Conservation (phyloP, 1,140 invertebrate genomes). For the Ladona fulva region DNA sequence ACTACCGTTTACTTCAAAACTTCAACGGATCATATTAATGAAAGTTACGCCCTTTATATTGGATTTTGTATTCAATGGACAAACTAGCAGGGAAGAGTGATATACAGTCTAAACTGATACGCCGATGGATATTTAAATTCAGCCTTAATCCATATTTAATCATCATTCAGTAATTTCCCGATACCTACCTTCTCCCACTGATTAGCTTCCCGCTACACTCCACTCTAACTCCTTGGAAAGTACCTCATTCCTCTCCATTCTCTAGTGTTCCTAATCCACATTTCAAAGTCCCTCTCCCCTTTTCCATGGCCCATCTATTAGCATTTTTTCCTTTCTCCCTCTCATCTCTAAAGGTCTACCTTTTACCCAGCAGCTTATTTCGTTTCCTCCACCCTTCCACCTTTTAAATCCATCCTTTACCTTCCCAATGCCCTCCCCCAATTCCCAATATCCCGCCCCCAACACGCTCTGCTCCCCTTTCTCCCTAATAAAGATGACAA, state of each 20-base stretch:
- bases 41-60: too few relatives aligned
- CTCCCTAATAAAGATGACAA: conserved; percentile 6
- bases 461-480: background rate
- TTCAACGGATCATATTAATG: too few relatives aligned
- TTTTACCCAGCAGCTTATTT: background rate
- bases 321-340: background rate
- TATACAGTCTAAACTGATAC: too few relatives aligned
- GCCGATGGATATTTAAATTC: too few relatives aligned
- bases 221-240: background rate
- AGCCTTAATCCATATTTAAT: too few relatives aligned
- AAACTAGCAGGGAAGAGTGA: too few relatives aligned
- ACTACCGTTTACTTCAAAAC: too few relatives aligned
- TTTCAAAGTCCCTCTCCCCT: background rate
- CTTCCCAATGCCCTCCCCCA: background rate
- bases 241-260: background rate
- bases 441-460: background rate
- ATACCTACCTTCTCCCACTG: too few relatives aligned
- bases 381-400: background rate
- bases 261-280: background rate
- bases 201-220: too few relatives aligned
- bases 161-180: too few relatives aligned
- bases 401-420: background rate
- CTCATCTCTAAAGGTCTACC: background rate
- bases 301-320: too few relatives aligned
- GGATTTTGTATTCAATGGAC: too few relatives aligned